Base-by-base conservation (phyloP, 2,797 vertebrate genomes). In the Vireo griseus region DNA sequence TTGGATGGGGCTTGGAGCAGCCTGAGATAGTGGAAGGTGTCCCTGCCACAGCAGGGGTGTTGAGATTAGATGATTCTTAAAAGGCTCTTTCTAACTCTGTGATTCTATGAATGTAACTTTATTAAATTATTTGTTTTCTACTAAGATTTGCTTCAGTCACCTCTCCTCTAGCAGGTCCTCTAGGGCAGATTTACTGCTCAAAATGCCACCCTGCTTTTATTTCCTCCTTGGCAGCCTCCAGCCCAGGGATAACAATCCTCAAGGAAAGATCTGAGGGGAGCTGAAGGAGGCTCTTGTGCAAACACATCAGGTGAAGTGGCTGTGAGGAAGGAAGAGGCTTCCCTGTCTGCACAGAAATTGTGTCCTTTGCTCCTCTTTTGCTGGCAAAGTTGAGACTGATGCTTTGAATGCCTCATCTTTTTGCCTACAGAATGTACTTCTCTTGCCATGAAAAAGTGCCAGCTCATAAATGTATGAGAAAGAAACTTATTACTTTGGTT, bases 1-100 rank as follows among this genome's bases (percentile, higher is more conserved):
- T 0, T 54, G 48, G 48, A 35, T 1, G 1, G 42, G 25, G 18
- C 10, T 48, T 11, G 57, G 42, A 63, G 66, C 15, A 42, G 2
- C 50, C 50, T 54, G 40, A 40, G 25, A 17, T 0, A 6, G 26
- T 28, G 22, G 22, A 0, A 78, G 16, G 3, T 14, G 37, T 65
- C n/a, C n/a, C 22, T 58, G 22, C 22, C 18, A 31, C 37, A 10
- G 50, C 9, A 63, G 39, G 35, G 4, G 6, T 1, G 5, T 37
- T 62, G 21, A 13, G 37, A 48, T 74, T 39, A 25, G 19, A 65
- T 44, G 16, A 29, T 13, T 16, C 16, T 80, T 45, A 31, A 40
- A 65, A 52, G 2, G 2, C 40, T 67, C 54, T 15, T 54, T 59
- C 20, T 10, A 40, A 54, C 17, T 74, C 21, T 47, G 8, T 31